Conservation (phyloP, 2,113 vertebrate genomes). For the Odocoileus hemionus region DNA sequence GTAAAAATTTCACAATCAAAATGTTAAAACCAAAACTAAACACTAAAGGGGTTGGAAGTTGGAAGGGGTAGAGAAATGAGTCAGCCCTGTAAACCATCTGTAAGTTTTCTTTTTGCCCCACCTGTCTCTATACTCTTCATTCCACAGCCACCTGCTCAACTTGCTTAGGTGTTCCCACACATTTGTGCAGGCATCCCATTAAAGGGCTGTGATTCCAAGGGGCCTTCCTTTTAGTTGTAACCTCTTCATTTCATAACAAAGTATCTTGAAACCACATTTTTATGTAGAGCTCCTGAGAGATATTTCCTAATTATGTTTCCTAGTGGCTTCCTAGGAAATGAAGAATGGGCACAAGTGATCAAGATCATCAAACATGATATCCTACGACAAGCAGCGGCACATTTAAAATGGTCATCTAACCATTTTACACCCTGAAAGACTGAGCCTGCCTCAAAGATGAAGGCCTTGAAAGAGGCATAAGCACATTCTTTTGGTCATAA, state of each 20-base stretch:
- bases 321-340: not conserved
- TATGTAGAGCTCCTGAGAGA: not conserved
- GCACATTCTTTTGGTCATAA: not conserved
- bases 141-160: not conserved
- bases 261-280: not conserved
- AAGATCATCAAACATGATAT: not conserved
- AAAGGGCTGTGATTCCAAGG: not conserved
- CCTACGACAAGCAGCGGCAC: not conserved
- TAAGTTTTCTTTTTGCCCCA: constrained; percentile 1
- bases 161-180: not conserved
- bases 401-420: not conserved
- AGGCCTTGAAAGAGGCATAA: not conserved
- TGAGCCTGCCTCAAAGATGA: not conserved
- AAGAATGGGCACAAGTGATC: not conserved
- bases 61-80: constrained; percentile 15
- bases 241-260: not conserved
- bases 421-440: not conserved
- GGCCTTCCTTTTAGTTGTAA: not conserved
- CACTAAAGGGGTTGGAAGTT: not conserved
- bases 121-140: not conserved
- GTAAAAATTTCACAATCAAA: not conserved
- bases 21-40: not conserved
- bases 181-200: not conserved
- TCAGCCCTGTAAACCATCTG: constrained; percentile 25
- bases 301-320: not conserved